Percentiles rank a stretch among this genome's conserved stretches.
Evolutionary conservation across 2,888 invertebrate species (phyloP).

Genomic region (Cheilosia urbana): DNA sequence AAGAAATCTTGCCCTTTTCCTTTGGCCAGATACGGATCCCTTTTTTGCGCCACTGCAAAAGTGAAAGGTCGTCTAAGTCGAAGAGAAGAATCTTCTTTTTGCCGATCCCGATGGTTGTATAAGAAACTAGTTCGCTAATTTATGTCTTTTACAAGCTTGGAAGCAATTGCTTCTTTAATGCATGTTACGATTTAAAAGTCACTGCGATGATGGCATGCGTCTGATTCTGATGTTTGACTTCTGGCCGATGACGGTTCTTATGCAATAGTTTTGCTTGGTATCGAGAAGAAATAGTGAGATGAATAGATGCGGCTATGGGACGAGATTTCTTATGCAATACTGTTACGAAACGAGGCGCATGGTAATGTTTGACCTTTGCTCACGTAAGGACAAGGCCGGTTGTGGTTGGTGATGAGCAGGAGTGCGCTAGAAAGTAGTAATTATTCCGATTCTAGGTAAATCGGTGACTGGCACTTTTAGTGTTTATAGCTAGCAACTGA

Average conservation of each 20-base stretch:
- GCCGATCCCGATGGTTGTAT: conserved; percentile 60
- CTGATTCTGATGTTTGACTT: conserved; percentile 19
- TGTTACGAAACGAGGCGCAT: conserved; percentile 39
- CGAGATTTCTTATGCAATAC: conserved; percentile 45
- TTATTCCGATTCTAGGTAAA: conserved; percentile 8
- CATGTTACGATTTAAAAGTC: conserved; percentile 40
- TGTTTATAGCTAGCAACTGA: neutral
- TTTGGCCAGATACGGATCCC: neutral
- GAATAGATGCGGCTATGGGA: neutral
- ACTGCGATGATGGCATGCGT: conserved; percentile 1
- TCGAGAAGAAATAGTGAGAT: conserved; percentile 11
- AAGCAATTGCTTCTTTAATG: conserved; percentile 59
- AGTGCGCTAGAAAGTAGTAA: neutral
- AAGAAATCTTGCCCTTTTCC: conserved; percentile 10
- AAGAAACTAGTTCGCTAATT: conserved; percentile 67
- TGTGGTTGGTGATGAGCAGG: neutral
- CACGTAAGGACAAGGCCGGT: conserved; percentile 24
- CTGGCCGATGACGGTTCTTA: conserved; percentile 39
- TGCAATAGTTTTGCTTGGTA: conserved; percentile 42
- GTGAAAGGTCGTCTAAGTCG: conserved; percentile 51
- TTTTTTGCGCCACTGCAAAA: conserved; percentile 12
- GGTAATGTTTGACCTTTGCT: conserved; percentile 58
- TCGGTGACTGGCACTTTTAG: neutral
- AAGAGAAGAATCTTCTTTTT: conserved; percentile 54
- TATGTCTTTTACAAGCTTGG: conserved; percentile 42